phyloP scores from a whole-genome alignment of 2,888 invertebrate species.

The Caradrina kadenii region DNA sequence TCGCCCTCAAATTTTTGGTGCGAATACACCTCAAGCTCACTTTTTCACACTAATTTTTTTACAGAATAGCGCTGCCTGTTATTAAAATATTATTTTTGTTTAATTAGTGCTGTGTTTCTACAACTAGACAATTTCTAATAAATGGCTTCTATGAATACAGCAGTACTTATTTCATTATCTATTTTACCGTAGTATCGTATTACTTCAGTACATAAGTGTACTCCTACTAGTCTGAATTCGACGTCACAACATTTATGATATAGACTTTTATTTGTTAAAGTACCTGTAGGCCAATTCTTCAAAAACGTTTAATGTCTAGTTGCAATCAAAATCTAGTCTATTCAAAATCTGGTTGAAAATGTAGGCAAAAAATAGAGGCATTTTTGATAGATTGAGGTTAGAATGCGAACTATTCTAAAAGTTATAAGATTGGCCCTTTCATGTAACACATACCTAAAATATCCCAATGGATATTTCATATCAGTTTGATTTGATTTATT shows the following conservation, averaged over 20 bases:
- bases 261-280: too few relatives aligned
- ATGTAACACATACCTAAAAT: neutral
- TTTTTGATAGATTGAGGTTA: too few relatives aligned
- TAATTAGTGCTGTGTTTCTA: conserved; percentile 1
- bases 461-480: neutral
- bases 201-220: neutral
- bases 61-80: neutral
- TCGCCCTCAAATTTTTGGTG: too few relatives aligned
- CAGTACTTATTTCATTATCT: neutral
- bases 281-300: too few relatives aligned
- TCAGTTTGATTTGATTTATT: neutral
- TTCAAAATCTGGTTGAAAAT: too few relatives aligned
- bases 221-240: neutral
- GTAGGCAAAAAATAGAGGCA: too few relatives aligned
- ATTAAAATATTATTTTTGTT: neutral
- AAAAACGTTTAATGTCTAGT: too few relatives aligned
- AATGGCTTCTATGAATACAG: neutral
- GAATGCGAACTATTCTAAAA: too few relatives aligned
- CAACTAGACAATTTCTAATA: neutral
- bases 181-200: neutral
- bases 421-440: too few relatives aligned
- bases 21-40: too few relatives aligned
- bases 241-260: neutral
- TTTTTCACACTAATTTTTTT: too few relatives aligned
- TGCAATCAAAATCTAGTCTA: too few relatives aligned